phyloP scores from a whole-genome alignment of 64 coral and sea anemone species.

The Astreopora myriophthalma region DNA sequence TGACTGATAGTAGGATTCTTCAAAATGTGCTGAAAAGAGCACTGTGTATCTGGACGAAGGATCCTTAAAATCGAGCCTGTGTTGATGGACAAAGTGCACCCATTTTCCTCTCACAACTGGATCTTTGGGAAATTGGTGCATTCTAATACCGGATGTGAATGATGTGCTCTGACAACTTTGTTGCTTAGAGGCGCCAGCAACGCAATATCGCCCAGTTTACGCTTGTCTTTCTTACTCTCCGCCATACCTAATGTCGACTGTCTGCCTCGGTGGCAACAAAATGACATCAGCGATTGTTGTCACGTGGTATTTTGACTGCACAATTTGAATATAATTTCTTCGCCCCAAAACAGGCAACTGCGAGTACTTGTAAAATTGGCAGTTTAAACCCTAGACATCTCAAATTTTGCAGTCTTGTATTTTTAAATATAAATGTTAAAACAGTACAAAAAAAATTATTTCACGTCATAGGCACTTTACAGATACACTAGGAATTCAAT shows the following conservation, averaged over 20 bases:
- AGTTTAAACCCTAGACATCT: neutral
- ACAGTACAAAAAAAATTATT: neutral
- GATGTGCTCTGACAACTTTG: no score
- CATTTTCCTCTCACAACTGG: neutral
- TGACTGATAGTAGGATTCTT: no score
- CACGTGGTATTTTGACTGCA: neutral
- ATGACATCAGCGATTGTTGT: no score
- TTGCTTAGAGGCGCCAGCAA: no score
- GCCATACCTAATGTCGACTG: neutral
- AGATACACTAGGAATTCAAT: no score
- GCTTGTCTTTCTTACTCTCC: no score
- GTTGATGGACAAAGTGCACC: neutral
- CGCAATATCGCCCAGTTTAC: no score
- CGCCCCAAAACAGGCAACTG: neutral
- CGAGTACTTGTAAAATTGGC: no score
- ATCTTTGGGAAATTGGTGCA: slow-evolving; percentile 41
- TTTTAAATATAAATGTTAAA: no score
- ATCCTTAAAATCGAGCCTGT: neutral
- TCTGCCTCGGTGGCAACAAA: no score
- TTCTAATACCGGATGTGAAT: neutral
- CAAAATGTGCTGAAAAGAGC: no score
- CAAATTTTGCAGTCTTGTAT: no score
- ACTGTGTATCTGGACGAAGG: neutral
- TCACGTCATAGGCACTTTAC: neutral
- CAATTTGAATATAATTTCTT: neutral